These are phyloP conservation scores for Megalopta genalis DNA, from an alignment of 1,140 invertebrate genomes.

Conservation along the genomic window DNA sequence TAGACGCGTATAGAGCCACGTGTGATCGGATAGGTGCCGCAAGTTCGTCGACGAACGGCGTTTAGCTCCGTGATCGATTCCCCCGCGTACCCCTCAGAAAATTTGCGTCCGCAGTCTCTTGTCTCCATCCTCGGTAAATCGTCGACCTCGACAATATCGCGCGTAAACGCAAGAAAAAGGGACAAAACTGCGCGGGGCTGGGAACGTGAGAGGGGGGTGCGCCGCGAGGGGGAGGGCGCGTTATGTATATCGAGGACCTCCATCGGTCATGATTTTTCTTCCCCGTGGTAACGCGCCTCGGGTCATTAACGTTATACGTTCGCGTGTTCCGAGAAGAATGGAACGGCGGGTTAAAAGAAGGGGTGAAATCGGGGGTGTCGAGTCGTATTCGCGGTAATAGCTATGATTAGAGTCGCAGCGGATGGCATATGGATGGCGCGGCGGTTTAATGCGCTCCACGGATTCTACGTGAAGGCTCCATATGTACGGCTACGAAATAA, in stretches of 20 bases:
- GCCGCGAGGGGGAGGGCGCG: too few relatives aligned
- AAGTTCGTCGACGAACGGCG: not conserved
- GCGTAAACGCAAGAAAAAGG: not conserved
- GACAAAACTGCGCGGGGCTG: conserved; percentile 17
- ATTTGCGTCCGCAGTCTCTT: not conserved
- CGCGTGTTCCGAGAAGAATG: conserved; percentile 37
- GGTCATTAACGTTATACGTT: conserved; percentile 44
- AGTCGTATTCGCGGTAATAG: conserved; percentile 54
- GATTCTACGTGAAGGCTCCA: conserved; percentile 68
- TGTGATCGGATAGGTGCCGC: too few relatives aligned
- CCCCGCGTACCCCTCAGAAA: not conserved
- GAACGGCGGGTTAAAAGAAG: conserved; percentile 39
- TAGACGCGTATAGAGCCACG: too few relatives aligned
- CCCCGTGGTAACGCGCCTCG: conserved; percentile 23
- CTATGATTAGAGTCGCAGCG: conserved; percentile 66
- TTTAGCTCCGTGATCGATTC: not conserved
- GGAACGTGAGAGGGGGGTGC: not conserved
- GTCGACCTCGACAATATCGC: not conserved
- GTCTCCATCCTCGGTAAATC: not conserved
- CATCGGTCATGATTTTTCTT: conserved; percentile 46
- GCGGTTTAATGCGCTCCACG: conserved; percentile 65
- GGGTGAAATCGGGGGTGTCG: conserved; percentile 37
- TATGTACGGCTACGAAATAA: conserved; percentile 74
- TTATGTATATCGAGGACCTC: not conserved
- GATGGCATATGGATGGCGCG: conserved; percentile 73